Conservation (phyloP, 2,113 vertebrate species). For the Rallus limicola region DNA sequence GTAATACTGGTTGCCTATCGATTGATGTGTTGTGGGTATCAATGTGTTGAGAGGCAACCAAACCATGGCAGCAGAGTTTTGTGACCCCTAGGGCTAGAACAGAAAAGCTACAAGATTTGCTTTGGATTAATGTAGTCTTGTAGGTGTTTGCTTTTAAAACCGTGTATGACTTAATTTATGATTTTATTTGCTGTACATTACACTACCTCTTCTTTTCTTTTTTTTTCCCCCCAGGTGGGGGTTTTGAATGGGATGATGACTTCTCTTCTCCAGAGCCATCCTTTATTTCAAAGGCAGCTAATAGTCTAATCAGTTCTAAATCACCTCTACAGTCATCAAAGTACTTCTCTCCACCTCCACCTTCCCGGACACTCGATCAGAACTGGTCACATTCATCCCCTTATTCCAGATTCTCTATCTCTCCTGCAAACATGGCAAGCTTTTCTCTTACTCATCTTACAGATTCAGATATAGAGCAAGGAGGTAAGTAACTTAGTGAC, state of each 20-base stretch:
- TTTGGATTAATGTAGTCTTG: not conserved
- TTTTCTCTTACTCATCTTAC: slow-evolving; percentile 97
- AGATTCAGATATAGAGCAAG: slow-evolving; percentile 96
- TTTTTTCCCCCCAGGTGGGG: slow-evolving; percentile 78
- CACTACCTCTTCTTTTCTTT: not conserved
- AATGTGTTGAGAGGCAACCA: not conserved
- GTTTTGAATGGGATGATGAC: slow-evolving; percentile 94
- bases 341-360: slow-evolving; percentile 86
- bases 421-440: slow-evolving; percentile 92
- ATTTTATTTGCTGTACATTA: too few species aligned
- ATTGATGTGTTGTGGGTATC: not conserved
- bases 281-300: slow-evolving; percentile 83
- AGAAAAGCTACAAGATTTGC: not conserved
- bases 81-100: not conserved
- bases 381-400: slow-evolving; percentile 85
- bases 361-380: slow-evolving; percentile 76
- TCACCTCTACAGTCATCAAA: slow-evolving; percentile 75
- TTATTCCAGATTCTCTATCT: slow-evolving; percentile 94
- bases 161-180: not conserved
- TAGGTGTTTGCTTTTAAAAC: not conserved
- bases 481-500: slow-evolving; percentile 79
- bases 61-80: not conserved
- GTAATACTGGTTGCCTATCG: not conserved
- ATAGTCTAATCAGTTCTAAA: slow-evolving; percentile 74
- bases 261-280: slow-evolving; percentile 87